Conservation (phyloP, 2,888 invertebrate genomes). For the Unio delphinus region DNA sequence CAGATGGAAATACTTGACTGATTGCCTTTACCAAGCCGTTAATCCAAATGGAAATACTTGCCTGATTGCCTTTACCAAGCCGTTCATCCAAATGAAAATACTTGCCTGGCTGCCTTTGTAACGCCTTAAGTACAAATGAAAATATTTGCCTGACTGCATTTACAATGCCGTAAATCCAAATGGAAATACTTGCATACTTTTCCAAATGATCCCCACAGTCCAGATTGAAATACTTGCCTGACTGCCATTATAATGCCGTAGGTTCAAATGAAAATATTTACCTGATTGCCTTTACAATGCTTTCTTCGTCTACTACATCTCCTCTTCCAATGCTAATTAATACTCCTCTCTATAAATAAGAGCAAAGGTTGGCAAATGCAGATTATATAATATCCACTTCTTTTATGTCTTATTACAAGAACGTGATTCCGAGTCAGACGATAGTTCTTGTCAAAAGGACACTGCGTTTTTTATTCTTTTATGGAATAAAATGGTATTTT, state of each 20-base stretch:
- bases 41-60: too few species aligned
- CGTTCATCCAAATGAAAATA: slow-evolving; percentile 2
- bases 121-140: slow-evolving; percentile 43
- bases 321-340: slow-evolving; percentile 78
- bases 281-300: slow-evolving; percentile 74
- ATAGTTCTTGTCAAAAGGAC: too few species aligned
- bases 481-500: too few species aligned
- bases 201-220: slow-evolving; percentile 68
- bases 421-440: too few species aligned
- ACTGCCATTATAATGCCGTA: too few species aligned
- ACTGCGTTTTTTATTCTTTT: not conserved
- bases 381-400: not conserved
- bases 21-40: too few species aligned
- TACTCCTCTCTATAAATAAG: slow-evolving; percentile 66
- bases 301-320: slow-evolving; percentile 73
- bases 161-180: not conserved
- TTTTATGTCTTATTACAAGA: too few species aligned
- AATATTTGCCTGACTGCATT: too few species aligned
- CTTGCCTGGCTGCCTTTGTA: slow-evolving; percentile 73
- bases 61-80: too few species aligned
- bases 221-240: too few species aligned
- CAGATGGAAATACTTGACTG: too few species aligned
- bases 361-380: not conserved
- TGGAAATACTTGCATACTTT: slow-evolving; percentile 69
- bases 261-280: slow-evolving; percentile 27